Conservation (phyloP, 2,113 vertebrate species). For the Dasyurus viverrinus region DNA sequence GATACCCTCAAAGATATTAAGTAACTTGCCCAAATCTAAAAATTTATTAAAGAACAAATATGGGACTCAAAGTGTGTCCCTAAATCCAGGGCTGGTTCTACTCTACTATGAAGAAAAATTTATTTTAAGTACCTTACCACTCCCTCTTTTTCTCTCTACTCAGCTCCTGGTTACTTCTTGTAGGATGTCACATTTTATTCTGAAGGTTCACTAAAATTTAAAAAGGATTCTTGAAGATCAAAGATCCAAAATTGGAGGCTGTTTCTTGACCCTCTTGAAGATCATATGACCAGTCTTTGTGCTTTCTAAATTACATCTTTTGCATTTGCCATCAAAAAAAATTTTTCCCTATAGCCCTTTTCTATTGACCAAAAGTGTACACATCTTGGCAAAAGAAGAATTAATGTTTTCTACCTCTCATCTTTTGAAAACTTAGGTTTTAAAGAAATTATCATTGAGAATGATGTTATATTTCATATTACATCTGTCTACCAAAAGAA, state of each 20-base stretch:
- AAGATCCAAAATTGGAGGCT: background rate
- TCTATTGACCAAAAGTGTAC: background rate
- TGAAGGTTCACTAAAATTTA: background rate
- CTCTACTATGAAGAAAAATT: background rate
- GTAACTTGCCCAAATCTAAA: slow-evolving; percentile 1
- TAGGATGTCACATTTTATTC: background rate
- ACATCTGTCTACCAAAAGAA: background rate
- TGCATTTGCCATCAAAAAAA: background rate
- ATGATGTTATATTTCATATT: background rate
- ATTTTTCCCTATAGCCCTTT: background rate
- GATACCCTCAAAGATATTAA: slow-evolving; percentile 1
- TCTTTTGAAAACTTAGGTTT: background rate
- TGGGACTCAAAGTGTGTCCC: slow-evolving; percentile 40
- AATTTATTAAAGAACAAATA: slow-evolving; percentile 10
- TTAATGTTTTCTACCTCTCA: background rate
- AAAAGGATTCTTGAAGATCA: background rate
- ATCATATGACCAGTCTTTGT: background rate
- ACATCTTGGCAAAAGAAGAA: background rate
- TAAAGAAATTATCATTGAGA: background rate
- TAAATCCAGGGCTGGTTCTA: slow-evolving; percentile 1
- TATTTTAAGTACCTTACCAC: background rate
- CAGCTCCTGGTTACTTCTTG: background rate
- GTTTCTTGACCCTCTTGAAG: background rate
- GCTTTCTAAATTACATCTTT: background rate
- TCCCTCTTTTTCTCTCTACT: background rate